Conservation (phyloP, 2,888 invertebrate genomes). For the Macropis europaea region DNA sequence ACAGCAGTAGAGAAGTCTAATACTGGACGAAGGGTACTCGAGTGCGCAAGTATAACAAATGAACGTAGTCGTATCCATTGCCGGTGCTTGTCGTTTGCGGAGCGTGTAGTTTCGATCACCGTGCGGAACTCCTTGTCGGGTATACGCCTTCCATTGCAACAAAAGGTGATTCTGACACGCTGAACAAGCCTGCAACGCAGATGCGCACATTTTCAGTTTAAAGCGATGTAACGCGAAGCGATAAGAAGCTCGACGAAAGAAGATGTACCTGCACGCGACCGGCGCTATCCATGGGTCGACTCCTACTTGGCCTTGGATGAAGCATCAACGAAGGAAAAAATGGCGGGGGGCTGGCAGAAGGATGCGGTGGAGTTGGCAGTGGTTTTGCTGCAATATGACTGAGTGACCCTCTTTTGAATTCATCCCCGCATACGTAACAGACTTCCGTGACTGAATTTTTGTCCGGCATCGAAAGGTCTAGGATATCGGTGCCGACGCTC, state of each 20-base stretch:
- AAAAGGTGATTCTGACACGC: constrained; percentile 92
- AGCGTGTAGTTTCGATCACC: constrained; percentile 90
- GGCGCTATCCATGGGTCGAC: constrained; percentile 91
- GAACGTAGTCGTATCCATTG: constrained; percentile 86
- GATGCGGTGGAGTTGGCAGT: constrained; percentile 78
- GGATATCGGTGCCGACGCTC: constrained; percentile 89
- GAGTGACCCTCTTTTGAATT: constrained; percentile 90
- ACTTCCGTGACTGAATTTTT: constrained; percentile 95
- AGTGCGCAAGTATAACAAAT: constrained; percentile 95
- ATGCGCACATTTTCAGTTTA: not conserved
- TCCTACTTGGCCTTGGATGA: constrained; percentile 92
- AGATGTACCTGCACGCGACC: constrained; percentile 82
- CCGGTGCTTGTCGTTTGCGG: constrained; percentile 87
- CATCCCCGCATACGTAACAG: constrained; percentile 94
- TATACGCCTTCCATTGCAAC: constrained; percentile 92
- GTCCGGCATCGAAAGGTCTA: constrained; percentile 95
- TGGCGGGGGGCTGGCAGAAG: constrained; percentile 78
- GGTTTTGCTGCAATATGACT: constrained; percentile 85
- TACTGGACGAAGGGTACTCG: constrained; percentile 89
- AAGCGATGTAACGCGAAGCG: not conserved
- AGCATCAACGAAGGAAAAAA: constrained; percentile 86
- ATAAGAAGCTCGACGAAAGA: not conserved
- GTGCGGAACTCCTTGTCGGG: constrained; percentile 86
- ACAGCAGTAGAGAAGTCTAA: constrained; percentile 91
- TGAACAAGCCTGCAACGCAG: constrained; percentile 86